phyloP scores from a whole-genome alignment of 2,888 invertebrate genomes.

The Diaperis boleti region DNA sequence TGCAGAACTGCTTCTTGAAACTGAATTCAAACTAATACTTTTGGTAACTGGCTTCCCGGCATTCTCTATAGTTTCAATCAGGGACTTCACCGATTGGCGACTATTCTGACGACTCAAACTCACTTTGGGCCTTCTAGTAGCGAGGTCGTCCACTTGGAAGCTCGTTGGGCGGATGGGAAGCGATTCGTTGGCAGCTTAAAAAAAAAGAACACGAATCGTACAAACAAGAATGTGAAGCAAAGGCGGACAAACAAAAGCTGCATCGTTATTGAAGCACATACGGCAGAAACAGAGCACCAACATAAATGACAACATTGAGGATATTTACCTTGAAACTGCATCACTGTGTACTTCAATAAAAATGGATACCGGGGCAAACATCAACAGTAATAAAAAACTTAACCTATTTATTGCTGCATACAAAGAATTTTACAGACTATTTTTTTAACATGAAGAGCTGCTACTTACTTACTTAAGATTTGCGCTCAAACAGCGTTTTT shows the following conservation, averaged over 20 bases:
- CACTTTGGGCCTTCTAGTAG: conserved; percentile 70
- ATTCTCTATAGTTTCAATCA: conserved; percentile 93
- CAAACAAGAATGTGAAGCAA: not conserved
- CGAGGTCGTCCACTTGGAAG: conserved; percentile 73
- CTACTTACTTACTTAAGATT: not conserved
- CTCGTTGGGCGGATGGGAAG: conserved; percentile 68
- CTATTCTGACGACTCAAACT: conserved; percentile 76
- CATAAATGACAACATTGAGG: conserved; percentile 4
- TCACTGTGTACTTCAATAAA: conserved; percentile 30
- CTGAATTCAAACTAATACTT: conserved; percentile 23
- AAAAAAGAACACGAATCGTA: conserved; percentile 10
- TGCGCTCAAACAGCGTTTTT: conserved; percentile 11
- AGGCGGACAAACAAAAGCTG: conserved; percentile 34
- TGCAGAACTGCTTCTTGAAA: conserved; percentile 72
- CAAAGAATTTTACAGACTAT: too few relatives aligned
- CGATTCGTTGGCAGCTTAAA: conserved; percentile 51
- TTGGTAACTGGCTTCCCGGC: conserved; percentile 75
- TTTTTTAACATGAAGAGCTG: not conserved
- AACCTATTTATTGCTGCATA: conserved; percentile 30
- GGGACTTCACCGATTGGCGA: conserved; percentile 87
- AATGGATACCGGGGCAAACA: not conserved
- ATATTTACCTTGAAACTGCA: conserved; percentile 17
- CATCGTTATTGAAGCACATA: conserved; percentile 29
- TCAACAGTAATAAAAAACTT: conserved; percentile 4
- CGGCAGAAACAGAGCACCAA: conserved; percentile 5